These are phyloP conservation scores for Leptatherina wallacei DNA, from an alignment of 2,797 vertebrate genomes.

Conservation along the genomic window DNA sequence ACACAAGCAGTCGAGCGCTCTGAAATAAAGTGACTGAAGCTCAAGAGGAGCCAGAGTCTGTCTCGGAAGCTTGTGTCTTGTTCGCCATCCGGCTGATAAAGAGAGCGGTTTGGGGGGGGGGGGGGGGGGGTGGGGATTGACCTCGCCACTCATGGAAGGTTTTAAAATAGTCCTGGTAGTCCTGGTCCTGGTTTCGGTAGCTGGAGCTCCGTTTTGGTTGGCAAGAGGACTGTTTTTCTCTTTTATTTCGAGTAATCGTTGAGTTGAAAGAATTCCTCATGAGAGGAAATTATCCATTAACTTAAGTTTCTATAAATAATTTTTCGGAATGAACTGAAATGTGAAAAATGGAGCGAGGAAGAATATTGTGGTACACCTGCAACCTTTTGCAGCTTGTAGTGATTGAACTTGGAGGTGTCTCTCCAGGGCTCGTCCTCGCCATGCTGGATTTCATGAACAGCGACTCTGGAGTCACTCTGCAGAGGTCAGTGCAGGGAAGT, in stretches of 20 bases:
- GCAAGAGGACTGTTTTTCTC: slow-evolving; percentile 67
- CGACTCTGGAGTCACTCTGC: slow-evolving; percentile 34
- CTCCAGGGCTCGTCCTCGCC: slow-evolving; percentile 34
- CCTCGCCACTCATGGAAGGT: slow-evolving; percentile 2
- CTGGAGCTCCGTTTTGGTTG: slow-evolving; percentile 71
- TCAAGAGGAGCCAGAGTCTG: slow-evolving; percentile 32
- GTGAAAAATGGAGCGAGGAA: slow-evolving; percentile 21
- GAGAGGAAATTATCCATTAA: slow-evolving; percentile 63
- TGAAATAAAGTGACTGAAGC: slow-evolving; percentile 32
- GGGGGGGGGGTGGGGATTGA: too few species aligned
- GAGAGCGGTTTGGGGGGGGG: slow-evolving; percentile 7
- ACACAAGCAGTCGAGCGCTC: slow-evolving; percentile 13
- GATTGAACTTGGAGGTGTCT: not conserved
- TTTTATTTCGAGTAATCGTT: slow-evolving; percentile 62
- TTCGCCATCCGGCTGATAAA: slow-evolving; percentile 10
- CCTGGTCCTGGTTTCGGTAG: slow-evolving; percentile 61
- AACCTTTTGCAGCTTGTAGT: not conserved
- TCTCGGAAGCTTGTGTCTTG: slow-evolving; percentile 10
- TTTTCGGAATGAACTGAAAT: slow-evolving; percentile 52
- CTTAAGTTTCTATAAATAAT: slow-evolving; percentile 61
- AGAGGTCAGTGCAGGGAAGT: slow-evolving; percentile 30
- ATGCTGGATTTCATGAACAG: slow-evolving; percentile 45
- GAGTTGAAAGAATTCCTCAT: slow-evolving; percentile 59
- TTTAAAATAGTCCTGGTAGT: slow-evolving; percentile 37
- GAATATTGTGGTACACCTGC: not conserved